A percentile compares a stretch with the other conserved stretches of the same genome.
Conservation (phyloP, 2,888 invertebrate species). For the Tetanocera ferruginea region DNA sequence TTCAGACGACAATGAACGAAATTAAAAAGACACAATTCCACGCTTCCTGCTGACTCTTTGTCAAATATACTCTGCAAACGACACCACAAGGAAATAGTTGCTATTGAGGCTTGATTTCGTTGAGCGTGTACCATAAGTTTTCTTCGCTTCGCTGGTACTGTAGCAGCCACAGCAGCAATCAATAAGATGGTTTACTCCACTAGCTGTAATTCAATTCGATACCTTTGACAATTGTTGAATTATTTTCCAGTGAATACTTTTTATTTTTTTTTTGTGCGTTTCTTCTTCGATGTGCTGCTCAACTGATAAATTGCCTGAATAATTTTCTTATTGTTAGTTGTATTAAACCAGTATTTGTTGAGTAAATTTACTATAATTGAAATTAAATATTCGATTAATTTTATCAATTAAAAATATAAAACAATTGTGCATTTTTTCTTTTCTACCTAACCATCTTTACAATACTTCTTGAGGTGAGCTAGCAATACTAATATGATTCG, state of each 20-base stretch:
- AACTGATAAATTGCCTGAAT: constrained; percentile 21
- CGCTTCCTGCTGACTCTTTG: background rate
- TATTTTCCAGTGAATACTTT: constrained; percentile 16
- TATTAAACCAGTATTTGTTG: constrained; percentile 1
- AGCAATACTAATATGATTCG: background rate
- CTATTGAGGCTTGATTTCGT: background rate
- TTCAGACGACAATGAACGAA: constrained; percentile 49
- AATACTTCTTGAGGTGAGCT: background rate
- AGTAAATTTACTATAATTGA: background rate
- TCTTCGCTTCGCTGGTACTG: constrained; percentile 6
- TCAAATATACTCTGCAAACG: background rate
- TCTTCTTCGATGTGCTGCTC: constrained; percentile 16
- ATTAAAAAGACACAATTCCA: background rate
- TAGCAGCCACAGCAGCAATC: background rate
- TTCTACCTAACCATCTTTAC: too few relatives aligned
- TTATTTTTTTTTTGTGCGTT: constrained; percentile 13
- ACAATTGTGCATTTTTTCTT: too few relatives aligned
- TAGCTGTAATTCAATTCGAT: constrained; percentile 13
- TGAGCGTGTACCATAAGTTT: background rate
- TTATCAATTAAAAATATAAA: background rate
- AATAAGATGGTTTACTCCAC: constrained; percentile 1
- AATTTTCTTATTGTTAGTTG: background rate
- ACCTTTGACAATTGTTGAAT: constrained; percentile 25
- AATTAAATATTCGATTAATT: background rate
- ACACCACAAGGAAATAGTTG: background rate